These are phyloP conservation scores for Eupelmus urozonus DNA, from an alignment of 2,888 invertebrate genomes.

Conservation along the genomic window DNA sequence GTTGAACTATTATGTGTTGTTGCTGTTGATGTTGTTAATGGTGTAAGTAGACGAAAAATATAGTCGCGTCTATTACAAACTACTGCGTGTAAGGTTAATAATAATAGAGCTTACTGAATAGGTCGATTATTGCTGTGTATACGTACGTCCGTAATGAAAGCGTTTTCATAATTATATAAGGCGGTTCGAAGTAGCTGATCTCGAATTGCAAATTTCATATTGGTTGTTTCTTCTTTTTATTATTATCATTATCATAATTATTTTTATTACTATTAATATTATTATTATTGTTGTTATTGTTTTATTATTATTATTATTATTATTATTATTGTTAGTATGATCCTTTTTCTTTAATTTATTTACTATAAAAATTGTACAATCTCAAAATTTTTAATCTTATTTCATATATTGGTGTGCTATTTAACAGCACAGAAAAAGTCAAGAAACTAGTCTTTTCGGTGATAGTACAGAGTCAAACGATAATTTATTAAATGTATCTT, in stretches of 20 bases:
- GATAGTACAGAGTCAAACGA: constrained; percentile 12
- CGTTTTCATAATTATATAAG: constrained; percentile 43
- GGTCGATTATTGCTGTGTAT: constrained; percentile 40
- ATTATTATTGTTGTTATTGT: not conserved
- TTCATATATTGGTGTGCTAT: constrained; percentile 3
- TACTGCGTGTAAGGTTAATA: constrained; percentile 57
- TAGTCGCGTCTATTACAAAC: constrained; percentile 59
- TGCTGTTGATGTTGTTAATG: constrained; percentile 77
- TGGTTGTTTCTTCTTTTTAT: too few species aligned
- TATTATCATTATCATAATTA: constrained; percentile 13
- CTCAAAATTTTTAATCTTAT: constrained; percentile 33
- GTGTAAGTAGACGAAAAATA: constrained; percentile 65
- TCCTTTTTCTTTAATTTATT: too few species aligned
- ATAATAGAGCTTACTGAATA: constrained; percentile 47
- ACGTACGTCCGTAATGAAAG: constrained; percentile 12
- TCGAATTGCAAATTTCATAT: constrained; percentile 39
- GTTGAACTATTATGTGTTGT: constrained; percentile 76
- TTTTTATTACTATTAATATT: constrained; percentile 27
- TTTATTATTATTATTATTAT: constrained; percentile 22
- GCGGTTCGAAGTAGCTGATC: constrained; percentile 52
- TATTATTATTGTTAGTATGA: too few species aligned
- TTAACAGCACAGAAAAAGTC: constrained; percentile 32
- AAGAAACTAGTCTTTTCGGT: constrained; percentile 49
- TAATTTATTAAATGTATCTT: constrained; percentile 20
- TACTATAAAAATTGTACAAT: constrained; percentile 1